Evolutionary conservation across 1,140 invertebrate species (phyloP).

Genomic region (Ceratoteleas bidentatus): DNA sequence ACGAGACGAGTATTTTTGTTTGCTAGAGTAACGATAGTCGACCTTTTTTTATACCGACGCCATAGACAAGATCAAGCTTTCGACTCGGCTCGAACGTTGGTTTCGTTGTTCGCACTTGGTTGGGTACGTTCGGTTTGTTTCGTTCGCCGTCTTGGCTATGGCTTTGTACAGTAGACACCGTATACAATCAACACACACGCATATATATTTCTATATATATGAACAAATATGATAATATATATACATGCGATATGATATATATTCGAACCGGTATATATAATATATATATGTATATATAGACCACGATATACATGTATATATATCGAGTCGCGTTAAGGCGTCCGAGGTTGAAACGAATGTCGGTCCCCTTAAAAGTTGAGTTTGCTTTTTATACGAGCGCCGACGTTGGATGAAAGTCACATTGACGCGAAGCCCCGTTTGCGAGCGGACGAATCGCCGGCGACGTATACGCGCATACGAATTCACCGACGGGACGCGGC

Average conservation of each 20-base stretch:
- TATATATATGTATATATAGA: too few relatives aligned
- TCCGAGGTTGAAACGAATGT: constrained; percentile 38
- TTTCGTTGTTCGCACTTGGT: constrained; percentile 7
- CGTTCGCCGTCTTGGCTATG: constrained; percentile 40
- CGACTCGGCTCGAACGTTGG: constrained; percentile 1
- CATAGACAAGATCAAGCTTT: constrained; percentile 43
- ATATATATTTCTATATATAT: background rate
- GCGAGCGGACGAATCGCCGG: constrained; percentile 33
- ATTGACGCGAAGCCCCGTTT: constrained; percentile 31
- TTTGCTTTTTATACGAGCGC: constrained; percentile 58
- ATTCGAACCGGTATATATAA: too few relatives aligned
- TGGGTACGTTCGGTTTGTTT: constrained; percentile 2
- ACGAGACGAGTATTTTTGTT: constrained; percentile 57
- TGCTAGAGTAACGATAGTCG: constrained; percentile 38
- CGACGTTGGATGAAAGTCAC: constrained; percentile 52
- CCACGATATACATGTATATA: constrained; percentile 4
- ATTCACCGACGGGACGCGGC: constrained; percentile 40
- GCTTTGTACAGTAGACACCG: constrained; percentile 44
- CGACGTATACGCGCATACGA: constrained; percentile 54
- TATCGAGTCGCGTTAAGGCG: constrained; percentile 33
- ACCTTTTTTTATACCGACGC: constrained; percentile 46
- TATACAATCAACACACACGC: background rate
- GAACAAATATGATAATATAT: background rate
- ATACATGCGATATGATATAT: too few relatives aligned
- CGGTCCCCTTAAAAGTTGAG: constrained; percentile 34